phyloP scores from a whole-genome alignment of 2,888 invertebrate genomes.

The Pasiphila rectangulata region DNA sequence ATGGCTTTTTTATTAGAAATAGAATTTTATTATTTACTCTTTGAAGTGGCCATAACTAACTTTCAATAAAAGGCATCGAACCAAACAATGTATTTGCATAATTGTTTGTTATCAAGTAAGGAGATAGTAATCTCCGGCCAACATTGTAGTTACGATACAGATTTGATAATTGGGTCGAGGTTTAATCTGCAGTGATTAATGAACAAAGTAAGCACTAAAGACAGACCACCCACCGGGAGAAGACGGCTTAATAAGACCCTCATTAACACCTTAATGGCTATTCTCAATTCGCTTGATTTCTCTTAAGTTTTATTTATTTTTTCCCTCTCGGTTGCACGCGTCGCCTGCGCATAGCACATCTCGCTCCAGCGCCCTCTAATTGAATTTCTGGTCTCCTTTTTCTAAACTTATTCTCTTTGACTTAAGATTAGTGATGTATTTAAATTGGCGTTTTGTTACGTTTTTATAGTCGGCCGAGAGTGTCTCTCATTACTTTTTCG shows the following conservation, averaged over 20 bases:
- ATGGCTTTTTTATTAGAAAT: background rate
- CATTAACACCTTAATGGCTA: constrained; percentile 80
- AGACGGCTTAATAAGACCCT: constrained; percentile 80
- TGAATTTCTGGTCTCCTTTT: constrained; percentile 73
- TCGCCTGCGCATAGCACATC: constrained; percentile 48
- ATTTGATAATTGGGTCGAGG: constrained; percentile 68
- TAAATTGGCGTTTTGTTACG: constrained; percentile 77
- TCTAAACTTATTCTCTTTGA: constrained; percentile 78
- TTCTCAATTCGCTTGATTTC: constrained; percentile 78
- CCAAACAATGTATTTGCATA: constrained; percentile 4
- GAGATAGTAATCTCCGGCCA: constrained; percentile 29
- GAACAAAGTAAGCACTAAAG: constrained; percentile 65
- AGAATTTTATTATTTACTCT: background rate
- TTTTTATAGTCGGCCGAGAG: constrained; percentile 61
- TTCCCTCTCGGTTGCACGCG: constrained; percentile 51
- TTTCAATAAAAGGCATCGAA: background rate
- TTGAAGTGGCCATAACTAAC: background rate
- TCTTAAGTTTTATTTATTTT: constrained; percentile 73
- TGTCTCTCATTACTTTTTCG: constrained; percentile 42
- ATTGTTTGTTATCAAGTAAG: constrained; percentile 12
- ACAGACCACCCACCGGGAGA: constrained; percentile 76
- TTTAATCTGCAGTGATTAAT: constrained; percentile 73
- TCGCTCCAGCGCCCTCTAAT: constrained; percentile 65
- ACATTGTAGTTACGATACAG: constrained; percentile 53
- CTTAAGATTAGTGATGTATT: constrained; percentile 79